Evolutionary conservation across 2,888 invertebrate genomes (phyloP), one percentile per base, ranked within the genome.

Genomic region (Andrena minutula): DNA sequence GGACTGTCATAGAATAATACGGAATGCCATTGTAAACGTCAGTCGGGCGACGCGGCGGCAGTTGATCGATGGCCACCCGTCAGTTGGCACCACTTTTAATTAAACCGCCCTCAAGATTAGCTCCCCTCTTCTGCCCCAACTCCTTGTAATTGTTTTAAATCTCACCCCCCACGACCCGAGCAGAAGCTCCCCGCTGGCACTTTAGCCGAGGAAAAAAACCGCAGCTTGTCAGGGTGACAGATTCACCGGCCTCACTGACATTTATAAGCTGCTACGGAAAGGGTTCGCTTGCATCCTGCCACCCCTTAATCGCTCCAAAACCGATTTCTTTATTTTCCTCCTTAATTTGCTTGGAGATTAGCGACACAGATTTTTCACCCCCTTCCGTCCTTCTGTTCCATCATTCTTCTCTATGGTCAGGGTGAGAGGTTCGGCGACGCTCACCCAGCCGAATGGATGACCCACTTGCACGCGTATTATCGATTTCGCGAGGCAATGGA

Each of bases 1-100:
- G 69, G 71, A 75, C 73, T 78, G 74, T 87, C 87, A 79, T 78
- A 75, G 83, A 87, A 87, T 79, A 77, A 72, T 86, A 80, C 76
- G 64, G 79, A 85, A 84, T 79, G 82, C 75, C 83, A 72, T 70
- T 84, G 85, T 82, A 85, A 85, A 86, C 88, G 89, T 86, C 88
- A 87, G 84, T 78, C 69, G 26, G 56, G 58, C 75, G 82, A 83
- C 75, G 85, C 76, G 86, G 87, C 89, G 89, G 90, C 91, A 56
- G 93, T 93, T 94, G 94, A 94, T 94, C 93, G 93, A 94, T 94
- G 92, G 93, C 92, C 91, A 92, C 92, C 93, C 93, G 93, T 93
- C 93, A 93, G 93, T 93, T 93, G 93, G 93, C 92, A 93, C 91
- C 92, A 93, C 93, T 94, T 94, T 94, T 94, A 94, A 94, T 94